Base-by-base conservation (phyloP, 2,797 vertebrate species). In the Pelodytes ibericus region DNA sequence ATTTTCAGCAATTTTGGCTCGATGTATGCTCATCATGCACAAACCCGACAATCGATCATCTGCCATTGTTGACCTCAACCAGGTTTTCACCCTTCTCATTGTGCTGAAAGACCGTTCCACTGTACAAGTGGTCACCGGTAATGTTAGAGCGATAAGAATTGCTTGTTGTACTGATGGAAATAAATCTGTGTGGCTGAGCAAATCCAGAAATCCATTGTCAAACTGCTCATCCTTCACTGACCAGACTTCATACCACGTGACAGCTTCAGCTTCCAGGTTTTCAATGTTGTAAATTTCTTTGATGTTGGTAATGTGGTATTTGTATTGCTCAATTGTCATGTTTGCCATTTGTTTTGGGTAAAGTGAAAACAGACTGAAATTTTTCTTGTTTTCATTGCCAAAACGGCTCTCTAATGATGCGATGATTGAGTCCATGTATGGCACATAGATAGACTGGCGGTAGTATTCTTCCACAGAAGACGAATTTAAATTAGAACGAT, bases 101-200 rank as follows among this genome's bases (percentile, higher is more conserved):
- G 36, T 64, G 62, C 62, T 64, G 36, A 64, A 64, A 9, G 36
- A 64, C 22, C 62, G 22, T 64, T 64, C 62, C 62, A 64, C 62
- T 39, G 62, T n/a, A n/a, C n/a, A n/a, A n/a, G n/a, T n/a, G n/a
- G n/a, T n/a, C n/a, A n/a, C n/a, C n/a, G n/a, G n/a, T 64, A 64
- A 24, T 20, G 49, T 22, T 11, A 20, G 49, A 53, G 49, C 49
- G 0, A 53, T 22, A 24, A 53, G n/a, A 53, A 22, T 53, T 53
- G 10, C 49, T 53, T 53, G 49, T 20, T 22, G 49, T 2, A 53
- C 49, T 53, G 49, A 53, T 53, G 49, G 24, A 58, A 58, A 58
- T 58, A 26, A 58, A 58, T 58, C 24, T 27, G 24, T 58, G 56
- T 58, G 56, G 22, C 27, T 27, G 26, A 58, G 56, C 56, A 58